Evolutionary conservation across 2,888 invertebrate species (phyloP).

Genomic region (Macrosiphum euphorbiae): DNA sequence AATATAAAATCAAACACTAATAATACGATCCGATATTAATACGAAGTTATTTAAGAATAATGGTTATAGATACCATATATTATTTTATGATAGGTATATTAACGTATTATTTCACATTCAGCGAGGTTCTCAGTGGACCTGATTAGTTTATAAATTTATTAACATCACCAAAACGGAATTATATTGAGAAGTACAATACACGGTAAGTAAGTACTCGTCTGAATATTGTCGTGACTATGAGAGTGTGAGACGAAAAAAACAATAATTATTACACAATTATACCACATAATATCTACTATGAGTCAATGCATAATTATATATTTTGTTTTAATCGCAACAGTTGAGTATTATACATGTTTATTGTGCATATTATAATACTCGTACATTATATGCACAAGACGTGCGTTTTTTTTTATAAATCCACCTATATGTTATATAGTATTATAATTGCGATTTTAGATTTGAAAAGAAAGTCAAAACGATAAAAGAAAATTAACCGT

Average conservation of each 20-base stretch:
- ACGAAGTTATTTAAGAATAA: neutral
- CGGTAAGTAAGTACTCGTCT: neutral
- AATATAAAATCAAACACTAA: neutral
- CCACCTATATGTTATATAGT: neutral
- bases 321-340: neutral
- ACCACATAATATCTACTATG: neutral
- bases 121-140: neutral
- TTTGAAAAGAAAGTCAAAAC: neutral
- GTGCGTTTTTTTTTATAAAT: neutral
- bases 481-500: neutral
- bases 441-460: constrained; percentile 4
- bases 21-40: neutral
- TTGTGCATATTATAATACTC: neutral
- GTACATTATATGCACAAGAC: neutral
- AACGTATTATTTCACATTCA: neutral
- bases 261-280: constrained; percentile 30
- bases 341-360: neutral
- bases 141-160: neutral
- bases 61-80: neutral
- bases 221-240: neutral
- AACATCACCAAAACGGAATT: neutral
- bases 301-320: neutral
- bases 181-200: neutral
- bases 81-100: neutral
- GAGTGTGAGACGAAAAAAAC: neutral